Evolutionary conservation across 2,888 invertebrate genomes (phyloP).

Genomic region (Anagyrus pseudococci): DNA sequence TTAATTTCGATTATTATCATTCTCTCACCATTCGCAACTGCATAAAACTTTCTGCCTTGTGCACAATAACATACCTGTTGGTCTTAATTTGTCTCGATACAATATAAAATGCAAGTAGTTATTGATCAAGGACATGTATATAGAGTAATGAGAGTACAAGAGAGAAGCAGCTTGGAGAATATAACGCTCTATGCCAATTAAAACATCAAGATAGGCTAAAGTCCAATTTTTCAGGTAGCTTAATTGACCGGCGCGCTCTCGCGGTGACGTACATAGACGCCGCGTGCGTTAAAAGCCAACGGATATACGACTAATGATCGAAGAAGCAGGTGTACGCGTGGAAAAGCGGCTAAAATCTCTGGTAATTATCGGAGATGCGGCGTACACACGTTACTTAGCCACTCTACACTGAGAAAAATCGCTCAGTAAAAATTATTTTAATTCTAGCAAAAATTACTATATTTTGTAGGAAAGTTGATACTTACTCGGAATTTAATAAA

Average conservation of each 20-base stretch:
- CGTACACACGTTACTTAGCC: not conserved
- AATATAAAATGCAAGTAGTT: not conserved
- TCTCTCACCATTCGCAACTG: no score
- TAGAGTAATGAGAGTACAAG: no score
- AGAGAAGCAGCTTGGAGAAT: no score
- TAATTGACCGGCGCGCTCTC: conserved; percentile 8
- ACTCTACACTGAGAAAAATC: no score
- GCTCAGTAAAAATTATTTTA: no score
- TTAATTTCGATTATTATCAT: no score
- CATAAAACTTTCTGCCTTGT: no score
- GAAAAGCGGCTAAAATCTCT: conserved; percentile 15
- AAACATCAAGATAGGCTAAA: conserved; percentile 20
- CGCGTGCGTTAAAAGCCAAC: not conserved
- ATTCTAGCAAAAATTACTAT: no score
- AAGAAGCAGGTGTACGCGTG: conserved; percentile 7
- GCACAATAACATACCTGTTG: not conserved
- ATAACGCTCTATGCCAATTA: no score
- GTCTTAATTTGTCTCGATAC: not conserved
- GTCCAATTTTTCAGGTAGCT: conserved; percentile 17
- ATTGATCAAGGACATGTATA: not conserved
- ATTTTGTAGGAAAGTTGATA: no score
- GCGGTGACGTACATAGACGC: not conserved
- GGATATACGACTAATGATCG: conserved; percentile 11
- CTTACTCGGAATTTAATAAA: no score
- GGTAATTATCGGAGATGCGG: not conserved